Percentiles rank a stretch among this genome's conserved stretches.
Conservation (phyloP, 2,888 invertebrate species). For the Scaptomyza caliginosa region DNA sequence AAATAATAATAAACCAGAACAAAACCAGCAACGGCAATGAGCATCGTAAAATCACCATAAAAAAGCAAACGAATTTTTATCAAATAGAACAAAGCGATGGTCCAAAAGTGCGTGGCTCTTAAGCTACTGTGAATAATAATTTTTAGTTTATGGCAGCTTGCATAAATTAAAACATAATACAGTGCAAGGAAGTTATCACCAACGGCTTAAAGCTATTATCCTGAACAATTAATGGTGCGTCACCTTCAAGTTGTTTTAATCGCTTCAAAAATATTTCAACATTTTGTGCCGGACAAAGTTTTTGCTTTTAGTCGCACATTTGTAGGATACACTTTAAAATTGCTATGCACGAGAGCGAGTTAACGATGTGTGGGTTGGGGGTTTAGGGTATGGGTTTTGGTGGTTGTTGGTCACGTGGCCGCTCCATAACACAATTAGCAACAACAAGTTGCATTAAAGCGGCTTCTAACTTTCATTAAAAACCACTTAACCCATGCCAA, state of each 20-base stretch:
- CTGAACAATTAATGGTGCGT: conserved; percentile 37
- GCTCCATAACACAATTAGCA: conserved; percentile 65
- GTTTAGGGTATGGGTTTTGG: too few relatives aligned
- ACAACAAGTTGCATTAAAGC: conserved; percentile 77
- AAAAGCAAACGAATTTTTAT: conserved; percentile 39
- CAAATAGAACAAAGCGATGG: conserved; percentile 33
- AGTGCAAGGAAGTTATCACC: conserved; percentile 10
- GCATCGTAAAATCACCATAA: conserved; percentile 23
- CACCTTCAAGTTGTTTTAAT: conserved; percentile 27
- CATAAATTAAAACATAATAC: conserved; percentile 8
- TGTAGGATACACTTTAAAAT: conserved; percentile 35
- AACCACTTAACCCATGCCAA: conserved; percentile 74
- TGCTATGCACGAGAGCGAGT: neutral
- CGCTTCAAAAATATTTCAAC: conserved; percentile 31
- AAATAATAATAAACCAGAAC: conserved; percentile 32
- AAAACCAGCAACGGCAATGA: too few relatives aligned
- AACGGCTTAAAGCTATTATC: conserved; percentile 19
- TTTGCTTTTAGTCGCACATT: conserved; percentile 9
- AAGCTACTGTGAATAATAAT: conserved; percentile 5
- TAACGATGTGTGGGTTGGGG: neutral
- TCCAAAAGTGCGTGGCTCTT: conserved; percentile 17
- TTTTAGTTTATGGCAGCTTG: conserved; percentile 15
- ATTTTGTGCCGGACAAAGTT: conserved; percentile 27
- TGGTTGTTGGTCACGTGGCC: conserved; percentile 42
- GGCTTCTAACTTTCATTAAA: conserved; percentile 80